Conservation (phyloP, 2,113 vertebrate species). For the Tyrannus savana region DNA sequence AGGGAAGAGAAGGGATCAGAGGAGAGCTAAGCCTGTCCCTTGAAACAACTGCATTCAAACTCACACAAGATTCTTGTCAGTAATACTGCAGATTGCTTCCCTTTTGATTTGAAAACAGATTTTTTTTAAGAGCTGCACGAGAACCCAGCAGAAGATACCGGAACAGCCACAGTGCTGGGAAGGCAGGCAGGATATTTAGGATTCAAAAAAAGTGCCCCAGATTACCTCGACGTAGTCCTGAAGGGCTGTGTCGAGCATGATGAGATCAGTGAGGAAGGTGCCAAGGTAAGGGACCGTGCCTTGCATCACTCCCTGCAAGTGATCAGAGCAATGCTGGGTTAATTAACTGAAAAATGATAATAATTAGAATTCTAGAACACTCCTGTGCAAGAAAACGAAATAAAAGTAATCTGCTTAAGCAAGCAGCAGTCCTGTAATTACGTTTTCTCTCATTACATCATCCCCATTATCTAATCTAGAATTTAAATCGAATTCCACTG, state of each 20-base stretch:
- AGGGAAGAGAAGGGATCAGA: slow-evolving; percentile 27
- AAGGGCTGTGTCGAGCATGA: slow-evolving; percentile 92
- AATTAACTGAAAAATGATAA: neutral
- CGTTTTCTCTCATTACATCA: neutral
- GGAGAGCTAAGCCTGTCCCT: neutral
- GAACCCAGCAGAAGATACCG: neutral
- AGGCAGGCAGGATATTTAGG: neutral
- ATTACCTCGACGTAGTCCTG: slow-evolving; percentile 88
- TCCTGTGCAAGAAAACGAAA: neutral
- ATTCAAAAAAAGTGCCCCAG: neutral
- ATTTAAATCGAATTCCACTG: neutral
- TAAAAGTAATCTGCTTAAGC: neutral
- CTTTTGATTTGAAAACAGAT: neutral
- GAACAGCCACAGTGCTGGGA: neutral
- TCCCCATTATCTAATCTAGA: neutral
- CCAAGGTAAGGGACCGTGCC: slow-evolving; percentile 93
- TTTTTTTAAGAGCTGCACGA: neutral
- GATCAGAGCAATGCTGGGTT: neutral
- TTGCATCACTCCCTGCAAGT: slow-evolving; percentile 90
- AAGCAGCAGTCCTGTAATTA: neutral
- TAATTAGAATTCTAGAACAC: neutral
- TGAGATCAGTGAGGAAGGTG: slow-evolving; percentile 91
- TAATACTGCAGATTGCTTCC: neutral
- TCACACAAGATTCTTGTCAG: neutral
- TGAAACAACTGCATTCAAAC: neutral